A percentile compares a stretch with the other conserved stretches of the same genome.
Evolutionary conservation across 1,140 invertebrate species (phyloP).

Genomic region (Cydia strobilella): DNA sequence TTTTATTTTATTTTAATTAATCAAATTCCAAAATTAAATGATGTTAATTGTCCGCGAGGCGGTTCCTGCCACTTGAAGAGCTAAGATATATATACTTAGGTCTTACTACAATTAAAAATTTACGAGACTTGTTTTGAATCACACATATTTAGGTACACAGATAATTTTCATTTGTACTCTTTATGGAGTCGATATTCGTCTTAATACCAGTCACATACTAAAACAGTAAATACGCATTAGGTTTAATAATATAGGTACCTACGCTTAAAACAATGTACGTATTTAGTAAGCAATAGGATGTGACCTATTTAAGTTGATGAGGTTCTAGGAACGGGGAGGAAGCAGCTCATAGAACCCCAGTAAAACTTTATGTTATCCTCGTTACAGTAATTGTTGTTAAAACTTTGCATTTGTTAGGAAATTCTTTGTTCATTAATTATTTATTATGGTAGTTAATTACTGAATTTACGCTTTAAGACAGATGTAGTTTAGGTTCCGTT

Average conservation of each 20-base stretch:
- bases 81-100: no score
- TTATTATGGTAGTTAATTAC: not conserved
- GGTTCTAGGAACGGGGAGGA: constrained; percentile 25
- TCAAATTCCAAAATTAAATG: no score
- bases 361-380: constrained; percentile 27
- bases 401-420: not conserved
- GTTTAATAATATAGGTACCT: not conserved
- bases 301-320: constrained; percentile 30
- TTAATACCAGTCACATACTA: not conserved
- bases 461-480: not conserved
- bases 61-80: no score
- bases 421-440: not conserved
- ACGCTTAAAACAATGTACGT: not conserved
- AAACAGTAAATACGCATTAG: not conserved
- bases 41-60: no score
- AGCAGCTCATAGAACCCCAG: constrained; percentile 16
- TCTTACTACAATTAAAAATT: no score
- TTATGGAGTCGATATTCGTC: not conserved
- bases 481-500: no score
- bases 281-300: constrained; percentile 22
- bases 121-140: not conserved
- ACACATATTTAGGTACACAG: not conserved
- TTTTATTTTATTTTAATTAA: no score
- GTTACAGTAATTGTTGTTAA: constrained; percentile 19
- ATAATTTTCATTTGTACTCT: not conserved